These are phyloP conservation scores for Cephus runcator DNA, from an alignment of 2,888 invertebrate species.

Conservation along the genomic window DNA sequence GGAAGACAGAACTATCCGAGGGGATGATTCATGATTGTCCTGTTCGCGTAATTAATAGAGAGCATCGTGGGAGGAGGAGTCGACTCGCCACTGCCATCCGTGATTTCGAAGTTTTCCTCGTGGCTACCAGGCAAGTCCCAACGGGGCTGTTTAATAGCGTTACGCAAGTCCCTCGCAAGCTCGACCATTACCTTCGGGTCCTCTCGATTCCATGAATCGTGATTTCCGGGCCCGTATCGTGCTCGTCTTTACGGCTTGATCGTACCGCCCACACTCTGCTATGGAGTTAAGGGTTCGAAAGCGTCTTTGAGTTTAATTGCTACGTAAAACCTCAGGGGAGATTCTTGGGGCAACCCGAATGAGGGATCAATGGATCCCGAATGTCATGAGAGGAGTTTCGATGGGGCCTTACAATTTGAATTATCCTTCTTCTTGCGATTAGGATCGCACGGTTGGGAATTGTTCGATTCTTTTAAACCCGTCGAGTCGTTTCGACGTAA, in stretches of 20 bases:
- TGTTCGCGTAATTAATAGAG: not conserved
- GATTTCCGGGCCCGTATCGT: slow-evolving; percentile 11
- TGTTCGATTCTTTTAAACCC: not conserved
- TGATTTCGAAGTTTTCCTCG: not conserved
- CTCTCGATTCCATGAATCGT: not conserved
- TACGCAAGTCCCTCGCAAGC: not conserved
- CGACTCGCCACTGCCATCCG: not conserved
- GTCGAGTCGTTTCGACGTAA: not conserved
- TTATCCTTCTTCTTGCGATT: not conserved
- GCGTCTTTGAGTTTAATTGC: not conserved
- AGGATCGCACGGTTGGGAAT: not conserved
- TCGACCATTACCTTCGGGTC: not conserved
- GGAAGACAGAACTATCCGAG: not conserved
- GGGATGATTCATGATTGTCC: not conserved
- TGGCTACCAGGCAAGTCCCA: not conserved
- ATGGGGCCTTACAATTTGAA: not conserved
- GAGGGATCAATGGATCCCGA: not conserved
- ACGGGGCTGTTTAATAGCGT: not conserved
- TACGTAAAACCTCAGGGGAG: not conserved
- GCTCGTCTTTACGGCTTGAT: not conserved
- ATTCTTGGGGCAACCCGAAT: not conserved
- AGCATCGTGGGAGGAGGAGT: not conserved
- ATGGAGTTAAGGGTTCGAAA: not conserved
- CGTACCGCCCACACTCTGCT: not conserved
- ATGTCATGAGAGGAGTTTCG: not conserved